Base-by-base conservation (phyloP, 2,113 vertebrate species). In the Thermophis baileyi region DNA sequence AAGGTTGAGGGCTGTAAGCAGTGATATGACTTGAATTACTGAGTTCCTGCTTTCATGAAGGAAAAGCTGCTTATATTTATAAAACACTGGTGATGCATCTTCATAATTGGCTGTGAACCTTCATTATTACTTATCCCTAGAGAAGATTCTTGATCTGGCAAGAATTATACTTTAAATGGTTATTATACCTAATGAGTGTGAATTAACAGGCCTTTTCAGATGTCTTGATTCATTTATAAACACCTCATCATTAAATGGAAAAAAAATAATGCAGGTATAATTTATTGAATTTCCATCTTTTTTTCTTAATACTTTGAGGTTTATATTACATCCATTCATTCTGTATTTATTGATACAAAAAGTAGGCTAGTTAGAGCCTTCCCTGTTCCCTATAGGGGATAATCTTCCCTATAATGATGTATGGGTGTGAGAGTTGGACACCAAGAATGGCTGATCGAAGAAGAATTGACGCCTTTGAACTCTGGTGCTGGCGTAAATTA, bases 221-320 rank as follows among this genome's bases (percentile, higher is more conserved):
- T 95, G 93, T 94, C 94, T 94, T 90, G 89, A 74, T 49, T 91
- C 85, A 93, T 95, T 92, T 96, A 95, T 91, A 95, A 96, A 94
- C 96, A 93, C 90, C 92, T 97, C 94, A 94, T 94, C 95, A 94
- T 93, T 94, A 91, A 86, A 57, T 95, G 88, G 95, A 93, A 95
- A 74, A 95, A 96, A 96, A 96, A 50, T 95, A 92, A 85, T 85
- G 93, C 92, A 91, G 95, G 93, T 95, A 96, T 95, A 96, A 95
- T 92, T 94, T 93, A 94, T 94, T 94, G 94, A 95, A 92, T 93
- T 93, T 95, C 94, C 92, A 11, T n/a, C 18, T 57, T 46, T 35
- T 44, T 49, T 55, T 91, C 89, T 92, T 94, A 93, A 87, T 95
- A 96, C 94, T 93, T 92, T 57, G 91, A 94, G 93, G 94, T 50